Evolutionary conservation across 2,888 invertebrate genomes (phyloP).

Genomic region (Dioctria rufipes): DNA sequence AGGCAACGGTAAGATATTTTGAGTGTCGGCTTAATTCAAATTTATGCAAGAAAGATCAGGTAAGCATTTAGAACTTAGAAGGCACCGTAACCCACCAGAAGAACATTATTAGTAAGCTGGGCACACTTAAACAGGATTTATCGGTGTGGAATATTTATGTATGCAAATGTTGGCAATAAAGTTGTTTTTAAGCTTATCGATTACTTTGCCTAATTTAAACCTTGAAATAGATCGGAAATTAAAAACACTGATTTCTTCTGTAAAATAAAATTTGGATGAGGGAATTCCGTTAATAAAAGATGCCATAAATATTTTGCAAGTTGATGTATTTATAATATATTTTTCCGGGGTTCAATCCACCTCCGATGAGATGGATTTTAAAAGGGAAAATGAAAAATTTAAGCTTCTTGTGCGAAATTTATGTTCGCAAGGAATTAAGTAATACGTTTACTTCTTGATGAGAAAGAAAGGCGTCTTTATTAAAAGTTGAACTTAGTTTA

Average conservation of each 20-base stretch:
- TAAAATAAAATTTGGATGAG: neutral
- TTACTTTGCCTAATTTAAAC: neutral
- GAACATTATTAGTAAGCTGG: neutral
- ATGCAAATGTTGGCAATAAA: neutral
- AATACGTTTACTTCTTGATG: no score
- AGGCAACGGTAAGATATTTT: neutral
- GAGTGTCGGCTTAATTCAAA: conserved; percentile 10
- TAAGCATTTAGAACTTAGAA: conserved; percentile 6
- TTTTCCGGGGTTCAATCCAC: no score
- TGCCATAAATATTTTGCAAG: neutral
- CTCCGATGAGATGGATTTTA: no score
- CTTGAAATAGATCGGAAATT: conserved; percentile 22
- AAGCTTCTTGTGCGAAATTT: no score
- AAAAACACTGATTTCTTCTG: neutral
- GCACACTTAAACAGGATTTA: conserved; percentile 11
- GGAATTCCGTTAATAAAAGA: neutral
- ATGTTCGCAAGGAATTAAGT: no score
- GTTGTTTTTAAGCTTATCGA: conserved; percentile 15
- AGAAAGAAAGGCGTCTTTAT: no score
- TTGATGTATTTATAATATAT: no score
- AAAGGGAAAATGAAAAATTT: no score
- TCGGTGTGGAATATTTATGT: conserved; percentile 10
- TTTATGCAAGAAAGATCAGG: conserved; percentile 30
- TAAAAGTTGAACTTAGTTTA: no score
- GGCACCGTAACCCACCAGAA: neutral